These are phyloP conservation scores for Heliocidaris erythrogramma DNA, from an alignment of 35 echinoderm and acorn worm genomes.

Conservation along the genomic window DNA sequence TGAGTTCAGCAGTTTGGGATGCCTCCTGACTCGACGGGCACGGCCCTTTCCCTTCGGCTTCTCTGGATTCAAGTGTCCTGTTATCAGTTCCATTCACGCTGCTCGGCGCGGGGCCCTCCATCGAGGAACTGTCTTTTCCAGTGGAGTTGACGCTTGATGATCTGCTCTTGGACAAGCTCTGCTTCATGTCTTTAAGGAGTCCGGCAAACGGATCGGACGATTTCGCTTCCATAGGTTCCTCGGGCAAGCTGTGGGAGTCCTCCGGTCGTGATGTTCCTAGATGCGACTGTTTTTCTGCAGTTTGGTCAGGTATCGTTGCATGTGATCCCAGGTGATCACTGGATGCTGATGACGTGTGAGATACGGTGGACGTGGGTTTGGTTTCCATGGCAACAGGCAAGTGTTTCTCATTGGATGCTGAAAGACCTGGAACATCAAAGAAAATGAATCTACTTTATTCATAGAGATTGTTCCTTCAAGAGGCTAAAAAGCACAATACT, in stretches of 20 bases:
- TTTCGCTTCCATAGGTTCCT: slow-evolving; percentile 51
- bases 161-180: slow-evolving; percentile 49
- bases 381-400: slow-evolving; percentile 7
- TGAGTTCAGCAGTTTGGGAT: background rate
- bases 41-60: background rate
- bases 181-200: slow-evolving; percentile 64
- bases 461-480: too few species aligned
- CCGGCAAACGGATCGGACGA: slow-evolving; percentile 57
- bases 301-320: background rate
- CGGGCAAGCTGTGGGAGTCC: background rate
- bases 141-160: slow-evolving; percentile 48
- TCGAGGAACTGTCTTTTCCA: slow-evolving; percentile 19
- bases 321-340: slow-evolving; percentile 25
- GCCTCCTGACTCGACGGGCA: background rate
- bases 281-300: background rate
- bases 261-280: background rate
- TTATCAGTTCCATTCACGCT: slow-evolving; percentile 25
- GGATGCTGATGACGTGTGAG: slow-evolving; percentile 42
- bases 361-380: background rate
- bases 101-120: background rate
- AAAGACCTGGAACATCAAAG: background rate
- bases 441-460: background rate
- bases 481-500: too few species aligned
- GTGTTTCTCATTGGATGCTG: background rate
- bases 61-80: background rate